Evolutionary conservation across 2,113 vertebrate genomes (phyloP).

Genomic region (Saccopteryx leptura): DNA sequence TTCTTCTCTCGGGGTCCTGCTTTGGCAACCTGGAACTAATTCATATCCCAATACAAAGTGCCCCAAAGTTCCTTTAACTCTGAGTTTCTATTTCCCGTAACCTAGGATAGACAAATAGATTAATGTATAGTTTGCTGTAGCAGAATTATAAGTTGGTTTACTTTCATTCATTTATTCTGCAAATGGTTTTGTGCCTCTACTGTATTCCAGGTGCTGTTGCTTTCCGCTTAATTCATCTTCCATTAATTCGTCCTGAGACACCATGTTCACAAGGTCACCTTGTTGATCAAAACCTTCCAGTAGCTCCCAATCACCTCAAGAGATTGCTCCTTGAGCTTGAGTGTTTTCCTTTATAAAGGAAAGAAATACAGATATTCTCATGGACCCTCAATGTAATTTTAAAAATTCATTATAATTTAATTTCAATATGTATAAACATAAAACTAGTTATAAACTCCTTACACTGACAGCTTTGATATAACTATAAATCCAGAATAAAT

Average conservation of each 20-base stretch:
- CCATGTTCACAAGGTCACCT: neutral
- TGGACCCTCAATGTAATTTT: slow-evolving; percentile 49
- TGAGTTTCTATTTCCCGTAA: neutral
- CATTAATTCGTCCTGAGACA: neutral
- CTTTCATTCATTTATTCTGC: neutral
- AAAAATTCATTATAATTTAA: slow-evolving; percentile 77
- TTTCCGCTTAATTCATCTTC: neutral
- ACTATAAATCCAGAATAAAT: slow-evolving; percentile 70
- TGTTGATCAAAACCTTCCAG: neutral
- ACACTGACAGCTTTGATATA: slow-evolving; percentile 67
- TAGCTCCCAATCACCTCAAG: neutral
- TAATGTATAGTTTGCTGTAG: neutral
- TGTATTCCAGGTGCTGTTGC: neutral
- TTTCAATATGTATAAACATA: slow-evolving; percentile 73
- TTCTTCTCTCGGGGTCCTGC: neutral
- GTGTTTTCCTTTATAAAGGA: neutral
- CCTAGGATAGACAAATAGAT: neutral
- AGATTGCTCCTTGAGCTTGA: neutral
- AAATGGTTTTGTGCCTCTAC: neutral
- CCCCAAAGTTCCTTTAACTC: neutral
- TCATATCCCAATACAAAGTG: neutral
- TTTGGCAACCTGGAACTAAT: neutral
- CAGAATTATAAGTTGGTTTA: neutral
- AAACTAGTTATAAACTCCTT: slow-evolving; percentile 66
- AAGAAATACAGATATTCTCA: neutral